phyloP scores from a whole-genome alignment of 1,140 invertebrate species.

The Matsumurasca onukii region DNA sequence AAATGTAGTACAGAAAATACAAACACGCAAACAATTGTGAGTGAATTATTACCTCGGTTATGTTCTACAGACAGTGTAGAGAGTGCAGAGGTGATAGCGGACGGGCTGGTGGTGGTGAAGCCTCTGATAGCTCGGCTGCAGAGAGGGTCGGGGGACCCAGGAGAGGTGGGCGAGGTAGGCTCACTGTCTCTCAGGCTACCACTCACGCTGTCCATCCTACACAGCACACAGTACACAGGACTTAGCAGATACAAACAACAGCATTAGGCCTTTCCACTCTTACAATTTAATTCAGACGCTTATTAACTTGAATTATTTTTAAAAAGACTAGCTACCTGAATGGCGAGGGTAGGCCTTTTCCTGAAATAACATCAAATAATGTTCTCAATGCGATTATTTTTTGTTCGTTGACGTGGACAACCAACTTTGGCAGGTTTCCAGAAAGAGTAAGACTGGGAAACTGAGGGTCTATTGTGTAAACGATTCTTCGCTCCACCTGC shows the following conservation, averaged over 20 bases:
- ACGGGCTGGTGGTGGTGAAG: slow-evolving; percentile 53
- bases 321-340: slow-evolving; percentile 42
- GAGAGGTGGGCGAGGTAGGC: slow-evolving; percentile 79
- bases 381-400: slow-evolving; percentile 69
- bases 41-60: slow-evolving; percentile 37
- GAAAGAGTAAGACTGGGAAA: slow-evolving; percentile 81
- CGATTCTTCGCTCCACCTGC: slow-evolving; percentile 73
- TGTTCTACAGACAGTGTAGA: slow-evolving; percentile 47
- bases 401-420: slow-evolving; percentile 87
- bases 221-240: slow-evolving; percentile 34
- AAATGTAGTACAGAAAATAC: no score
- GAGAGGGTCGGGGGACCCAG: slow-evolving; percentile 68
- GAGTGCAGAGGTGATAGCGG: slow-evolving; percentile 60
- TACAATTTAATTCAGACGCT: neutral
- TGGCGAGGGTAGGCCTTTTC: slow-evolving; percentile 51
- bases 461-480: slow-evolving; percentile 79
- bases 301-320: neutral
- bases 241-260: no score
- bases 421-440: slow-evolving; percentile 81
- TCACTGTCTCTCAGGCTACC: slow-evolving; percentile 90
- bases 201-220: slow-evolving; percentile 88
- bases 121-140: slow-evolving; percentile 52
- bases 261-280: neutral
- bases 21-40: no score
- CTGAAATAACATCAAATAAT: slow-evolving; percentile 50